These are phyloP conservation scores for Pseudococcus jackbeardsleyi DNA, from an alignment of 2,888 invertebrate genomes.

Conservation along the genomic window DNA sequence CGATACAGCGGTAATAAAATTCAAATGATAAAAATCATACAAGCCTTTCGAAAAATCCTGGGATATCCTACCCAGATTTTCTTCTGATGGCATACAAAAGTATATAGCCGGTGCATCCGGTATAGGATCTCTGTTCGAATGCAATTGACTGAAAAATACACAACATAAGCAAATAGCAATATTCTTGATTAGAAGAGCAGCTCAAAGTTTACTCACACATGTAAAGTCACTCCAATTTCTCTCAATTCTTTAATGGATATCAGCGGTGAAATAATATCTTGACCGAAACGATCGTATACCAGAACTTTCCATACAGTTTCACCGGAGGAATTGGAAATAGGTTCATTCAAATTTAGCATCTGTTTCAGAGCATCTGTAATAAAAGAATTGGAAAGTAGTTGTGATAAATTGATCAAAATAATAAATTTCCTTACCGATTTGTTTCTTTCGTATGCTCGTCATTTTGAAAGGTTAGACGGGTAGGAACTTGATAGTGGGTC, in stretches of 20 bases:
- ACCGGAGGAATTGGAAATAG: slow-evolving; percentile 80
- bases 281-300: slow-evolving; percentile 95
- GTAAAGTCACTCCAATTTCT: slow-evolving; percentile 96
- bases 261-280: slow-evolving; percentile 97
- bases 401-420: background rate
- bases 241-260: slow-evolving; percentile 95
- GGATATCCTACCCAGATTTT: slow-evolving; percentile 93
- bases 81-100: slow-evolving; percentile 95
- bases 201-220: slow-evolving; percentile 82
- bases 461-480: slow-evolving; percentile 4
- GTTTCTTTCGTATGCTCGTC: slow-evolving; percentile 66
- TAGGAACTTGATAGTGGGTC: background rate
- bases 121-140: slow-evolving; percentile 91
- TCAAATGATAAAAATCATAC: slow-evolving; percentile 95
- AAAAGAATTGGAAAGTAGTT: background rate
- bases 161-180: background rate
- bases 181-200: background rate
- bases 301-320: slow-evolving; percentile 97
- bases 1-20: slow-evolving; percentile 96
- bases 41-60: slow-evolving; percentile 89
- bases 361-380: slow-evolving; percentile 89
- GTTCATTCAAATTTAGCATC: slow-evolving; percentile 94
- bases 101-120: slow-evolving; percentile 99
- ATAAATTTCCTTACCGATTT: slow-evolving; percentile 62
- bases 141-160: slow-evolving; percentile 78